Percentiles rank a stretch among this genome's conserved stretches.
Evolutionary conservation across 2,888 invertebrate genomes (phyloP).

Genomic region (Trissonchulus latispiculum): DNA sequence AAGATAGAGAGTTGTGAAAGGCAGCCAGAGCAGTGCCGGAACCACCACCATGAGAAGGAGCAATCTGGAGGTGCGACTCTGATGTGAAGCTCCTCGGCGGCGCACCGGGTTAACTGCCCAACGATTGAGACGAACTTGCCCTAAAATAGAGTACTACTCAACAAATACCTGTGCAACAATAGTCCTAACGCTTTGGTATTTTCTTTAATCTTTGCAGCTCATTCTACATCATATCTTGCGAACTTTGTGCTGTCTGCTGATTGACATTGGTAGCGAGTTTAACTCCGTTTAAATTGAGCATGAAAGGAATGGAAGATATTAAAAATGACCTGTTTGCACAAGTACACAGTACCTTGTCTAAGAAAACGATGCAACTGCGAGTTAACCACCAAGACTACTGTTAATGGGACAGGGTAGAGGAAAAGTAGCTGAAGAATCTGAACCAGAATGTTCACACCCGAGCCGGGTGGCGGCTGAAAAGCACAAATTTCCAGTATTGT

Average conservation of each 20-base stretch:
- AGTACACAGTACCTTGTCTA: not conserved
- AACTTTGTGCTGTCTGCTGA: too few species aligned
- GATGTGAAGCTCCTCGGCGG: not conserved
- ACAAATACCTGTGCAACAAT: too few species aligned
- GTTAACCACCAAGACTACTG: not conserved
- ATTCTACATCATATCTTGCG: too few species aligned
- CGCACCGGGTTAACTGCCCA: not conserved
- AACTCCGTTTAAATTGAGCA: too few species aligned
- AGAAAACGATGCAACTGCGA: not conserved
- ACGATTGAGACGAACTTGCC: not conserved
- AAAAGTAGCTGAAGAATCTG: not conserved
- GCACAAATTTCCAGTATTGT: not conserved
- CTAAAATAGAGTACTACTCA: not conserved
- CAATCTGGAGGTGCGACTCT: not conserved
- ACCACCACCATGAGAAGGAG: not conserved
- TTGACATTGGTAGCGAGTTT: too few species aligned
- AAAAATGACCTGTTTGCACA: too few species aligned
- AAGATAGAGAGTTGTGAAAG: not conserved
- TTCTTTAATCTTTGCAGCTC: too few species aligned
- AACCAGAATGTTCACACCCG: not conserved
- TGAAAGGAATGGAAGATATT: too few species aligned
- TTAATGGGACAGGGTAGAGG: not conserved
- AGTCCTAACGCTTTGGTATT: too few species aligned
- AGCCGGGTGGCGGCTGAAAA: not conserved
- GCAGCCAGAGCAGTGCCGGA: not conserved